These are phyloP conservation scores for Stichodactyla mertensii DNA, from an alignment of 64 coral and sea anemone species.

Conservation along the genomic window DNA sequence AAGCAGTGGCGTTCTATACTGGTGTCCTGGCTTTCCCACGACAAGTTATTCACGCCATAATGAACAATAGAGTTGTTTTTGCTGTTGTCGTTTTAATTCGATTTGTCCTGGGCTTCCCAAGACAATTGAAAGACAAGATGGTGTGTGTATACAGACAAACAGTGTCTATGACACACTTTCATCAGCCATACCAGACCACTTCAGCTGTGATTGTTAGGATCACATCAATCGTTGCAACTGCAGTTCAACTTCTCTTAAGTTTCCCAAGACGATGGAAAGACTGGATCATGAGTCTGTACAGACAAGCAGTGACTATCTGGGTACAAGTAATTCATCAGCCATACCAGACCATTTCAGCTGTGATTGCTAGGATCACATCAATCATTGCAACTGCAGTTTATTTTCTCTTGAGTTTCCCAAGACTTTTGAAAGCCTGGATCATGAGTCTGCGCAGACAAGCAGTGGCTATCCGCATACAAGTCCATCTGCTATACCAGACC, in stretches of 20 bases:
- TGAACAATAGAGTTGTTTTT: neutral
- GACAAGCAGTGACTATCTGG: neutral
- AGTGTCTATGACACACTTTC: neutral
- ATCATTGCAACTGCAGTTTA: neutral
- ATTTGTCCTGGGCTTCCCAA: neutral
- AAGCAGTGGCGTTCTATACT: neutral
- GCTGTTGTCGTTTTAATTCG: neutral
- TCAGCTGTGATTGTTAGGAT: neutral
- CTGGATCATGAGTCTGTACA: neutral
- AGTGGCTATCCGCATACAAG: neutral
- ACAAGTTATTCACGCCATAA: neutral
- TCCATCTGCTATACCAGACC: too few species aligned
- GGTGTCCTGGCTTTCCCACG: neutral
- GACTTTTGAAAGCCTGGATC: neutral
- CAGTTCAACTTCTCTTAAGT: neutral
- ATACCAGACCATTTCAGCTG: too few species aligned
- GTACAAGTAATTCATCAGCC: too few species aligned
- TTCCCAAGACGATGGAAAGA: neutral
- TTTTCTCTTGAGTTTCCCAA: neutral
- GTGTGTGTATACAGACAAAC: neutral
- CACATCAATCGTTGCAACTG: neutral
- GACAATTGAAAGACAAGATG: neutral
- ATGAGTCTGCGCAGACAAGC: neutral
- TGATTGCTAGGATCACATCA: too few species aligned
- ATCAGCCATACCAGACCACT: neutral